Evolutionary conservation across 1,140 invertebrate genomes (phyloP).

Genomic region (Diorhabda sublineata): DNA sequence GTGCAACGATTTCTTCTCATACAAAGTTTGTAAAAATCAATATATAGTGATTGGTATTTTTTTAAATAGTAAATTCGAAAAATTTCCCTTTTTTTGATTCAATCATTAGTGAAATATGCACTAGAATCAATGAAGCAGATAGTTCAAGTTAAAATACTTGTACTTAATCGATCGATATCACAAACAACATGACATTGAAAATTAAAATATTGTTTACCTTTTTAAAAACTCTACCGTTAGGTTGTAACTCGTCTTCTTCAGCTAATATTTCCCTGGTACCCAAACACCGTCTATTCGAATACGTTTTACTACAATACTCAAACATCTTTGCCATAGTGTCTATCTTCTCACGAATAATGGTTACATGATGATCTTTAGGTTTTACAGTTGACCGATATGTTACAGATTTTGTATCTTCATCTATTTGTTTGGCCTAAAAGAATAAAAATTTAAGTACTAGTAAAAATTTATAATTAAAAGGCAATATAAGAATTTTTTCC

Average conservation of each 20-base stretch:
- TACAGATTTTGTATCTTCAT: slow-evolving; percentile 56
- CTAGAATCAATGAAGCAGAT: no score
- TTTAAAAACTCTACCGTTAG: slow-evolving; percentile 93
- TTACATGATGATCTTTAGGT: slow-evolving; percentile 64
- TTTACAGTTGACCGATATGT: slow-evolving; percentile 68
- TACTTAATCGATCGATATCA: no score
- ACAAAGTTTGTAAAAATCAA: no score
- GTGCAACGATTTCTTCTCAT: no score
- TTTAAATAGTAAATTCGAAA: no score
- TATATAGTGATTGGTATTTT: no score
- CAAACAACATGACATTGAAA: no score
- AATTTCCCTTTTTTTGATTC: no score
- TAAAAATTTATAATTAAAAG: background rate
- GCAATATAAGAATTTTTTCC: background rate
- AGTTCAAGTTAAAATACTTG: no score
- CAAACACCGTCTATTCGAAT: slow-evolving; percentile 72
- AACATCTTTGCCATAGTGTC: slow-evolving; percentile 87
- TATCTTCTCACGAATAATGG: slow-evolving; percentile 69
- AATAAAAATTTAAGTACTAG: background rate
- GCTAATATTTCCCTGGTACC: slow-evolving; percentile 87
- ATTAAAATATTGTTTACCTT: slow-evolving; percentile 59
- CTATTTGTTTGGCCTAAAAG: slow-evolving; percentile 52
- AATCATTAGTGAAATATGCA: no score
- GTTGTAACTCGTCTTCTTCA: slow-evolving; percentile 90
- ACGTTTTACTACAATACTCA: slow-evolving; percentile 67